A percentile compares a stretch with the other conserved stretches of the same genome.
Evolutionary conservation across 2,888 invertebrate genomes (phyloP).

Genomic region (Rhodophaea formosa): DNA sequence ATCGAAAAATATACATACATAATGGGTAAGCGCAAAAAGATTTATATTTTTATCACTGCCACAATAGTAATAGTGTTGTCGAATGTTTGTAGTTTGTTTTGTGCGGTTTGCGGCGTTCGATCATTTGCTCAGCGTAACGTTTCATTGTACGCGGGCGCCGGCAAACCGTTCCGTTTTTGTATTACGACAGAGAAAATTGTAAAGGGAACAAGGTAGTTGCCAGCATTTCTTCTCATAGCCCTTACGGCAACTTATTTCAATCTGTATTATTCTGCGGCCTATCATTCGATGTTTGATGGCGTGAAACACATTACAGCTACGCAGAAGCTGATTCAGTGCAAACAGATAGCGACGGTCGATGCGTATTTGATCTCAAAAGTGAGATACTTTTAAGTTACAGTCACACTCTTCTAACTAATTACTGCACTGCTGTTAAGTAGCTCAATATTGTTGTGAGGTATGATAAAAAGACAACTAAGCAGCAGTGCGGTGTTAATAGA

Average conservation of each 20-base stretch:
- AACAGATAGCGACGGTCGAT: background rate
- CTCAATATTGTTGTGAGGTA: too few species aligned
- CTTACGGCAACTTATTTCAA: constrained; percentile 30
- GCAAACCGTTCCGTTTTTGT: constrained; percentile 14
- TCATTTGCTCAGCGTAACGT: constrained; percentile 41
- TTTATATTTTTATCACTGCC: constrained; percentile 77
- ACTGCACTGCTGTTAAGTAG: too few species aligned
- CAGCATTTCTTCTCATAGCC: constrained; percentile 30
- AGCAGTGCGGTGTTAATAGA: too few species aligned
- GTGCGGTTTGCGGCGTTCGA: constrained; percentile 33
- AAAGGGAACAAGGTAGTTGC: constrained; percentile 41
- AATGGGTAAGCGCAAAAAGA: constrained; percentile 51
- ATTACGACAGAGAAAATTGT: constrained; percentile 26
- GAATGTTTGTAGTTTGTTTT: constrained; percentile 26
- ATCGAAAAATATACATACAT: constrained; percentile 46
- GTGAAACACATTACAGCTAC: constrained; percentile 73
- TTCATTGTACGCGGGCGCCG: constrained; percentile 1
- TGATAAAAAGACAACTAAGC: too few species aligned
- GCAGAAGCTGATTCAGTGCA: constrained; percentile 33
- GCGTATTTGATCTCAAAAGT: background rate
- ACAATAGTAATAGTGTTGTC: constrained; percentile 53
- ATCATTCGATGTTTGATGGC: constrained; percentile 49
- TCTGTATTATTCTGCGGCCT: constrained; percentile 32
- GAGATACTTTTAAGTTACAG: too few species aligned
- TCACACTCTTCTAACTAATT: too few species aligned